phyloP scores from a whole-genome alignment of 2,888 invertebrate species.

The Diabrotica balteata region DNA sequence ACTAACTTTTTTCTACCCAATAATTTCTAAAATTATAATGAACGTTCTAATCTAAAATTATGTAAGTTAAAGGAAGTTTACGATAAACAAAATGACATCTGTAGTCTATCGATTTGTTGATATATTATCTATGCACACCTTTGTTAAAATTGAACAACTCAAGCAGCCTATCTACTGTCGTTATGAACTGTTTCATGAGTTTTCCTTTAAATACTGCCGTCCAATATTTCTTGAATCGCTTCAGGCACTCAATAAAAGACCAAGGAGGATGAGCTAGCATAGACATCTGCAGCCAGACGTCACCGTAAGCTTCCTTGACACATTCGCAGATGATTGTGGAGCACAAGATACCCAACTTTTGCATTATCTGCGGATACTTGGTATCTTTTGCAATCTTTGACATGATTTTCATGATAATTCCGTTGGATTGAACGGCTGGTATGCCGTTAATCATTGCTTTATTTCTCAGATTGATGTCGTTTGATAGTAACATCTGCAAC shows the following conservation, averaged over 20 bases:
- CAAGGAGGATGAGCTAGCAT: constrained; percentile 63
- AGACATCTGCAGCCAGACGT: constrained; percentile 64
- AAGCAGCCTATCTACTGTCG: constrained; percentile 49
- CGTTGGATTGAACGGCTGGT: constrained; percentile 46
- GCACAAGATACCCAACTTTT: constrained; percentile 47
- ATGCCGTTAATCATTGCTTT: constrained; percentile 65
- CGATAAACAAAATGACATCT: no score
- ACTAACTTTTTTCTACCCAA: no score
- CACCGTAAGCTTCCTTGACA: constrained; percentile 66
- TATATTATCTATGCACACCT: no score
- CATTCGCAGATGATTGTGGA: constrained; percentile 61
- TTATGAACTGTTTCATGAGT: constrained; percentile 53
- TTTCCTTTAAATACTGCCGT: constrained; percentile 64
- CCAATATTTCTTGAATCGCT: constrained; percentile 68
- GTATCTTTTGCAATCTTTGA: constrained; percentile 31
- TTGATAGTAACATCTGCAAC: constrained; percentile 61
- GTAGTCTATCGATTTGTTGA: no score
- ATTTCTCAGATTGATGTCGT: constrained; percentile 67
- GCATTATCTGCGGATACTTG: constrained; percentile 44
- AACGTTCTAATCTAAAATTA: no score
- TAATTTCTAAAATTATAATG: no score
- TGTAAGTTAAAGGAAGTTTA: no score
- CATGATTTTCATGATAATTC: constrained; percentile 46
- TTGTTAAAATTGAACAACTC: constrained; percentile 30
- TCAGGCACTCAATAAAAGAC: constrained; percentile 64